Conservation (phyloP, 2,113 vertebrate genomes). For the Trogon surrucura region DNA sequence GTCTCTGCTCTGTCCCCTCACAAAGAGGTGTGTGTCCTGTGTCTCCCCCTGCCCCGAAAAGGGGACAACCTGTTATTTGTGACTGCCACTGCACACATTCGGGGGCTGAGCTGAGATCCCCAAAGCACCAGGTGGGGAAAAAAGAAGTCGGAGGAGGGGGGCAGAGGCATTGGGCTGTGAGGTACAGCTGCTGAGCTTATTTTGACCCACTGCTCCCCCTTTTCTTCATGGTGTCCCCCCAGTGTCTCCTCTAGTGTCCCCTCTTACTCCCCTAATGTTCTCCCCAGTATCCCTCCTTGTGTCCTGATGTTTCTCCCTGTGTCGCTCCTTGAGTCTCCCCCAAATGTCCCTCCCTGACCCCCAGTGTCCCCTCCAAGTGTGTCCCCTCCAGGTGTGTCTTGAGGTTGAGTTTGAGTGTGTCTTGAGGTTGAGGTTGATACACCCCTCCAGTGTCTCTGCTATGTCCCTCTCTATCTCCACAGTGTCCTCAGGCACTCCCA, state of each 20-base stretch:
- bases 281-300: background rate
- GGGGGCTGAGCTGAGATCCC: background rate
- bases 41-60: background rate
- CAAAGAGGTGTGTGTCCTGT: no score
- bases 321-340: background rate
- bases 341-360: background rate
- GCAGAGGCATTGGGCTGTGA: background rate
- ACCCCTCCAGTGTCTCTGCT: background rate
- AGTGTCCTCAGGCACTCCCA: background rate
- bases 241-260: background rate
- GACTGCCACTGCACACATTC: fast-evolving
- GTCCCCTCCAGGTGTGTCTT: background rate
- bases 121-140: background rate
- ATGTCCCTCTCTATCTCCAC: background rate
- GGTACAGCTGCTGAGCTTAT: background rate
- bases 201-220: background rate
- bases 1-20: background rate
- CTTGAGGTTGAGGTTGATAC: no score
- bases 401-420: background rate
- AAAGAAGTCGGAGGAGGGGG: background rate
- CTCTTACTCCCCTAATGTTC: background rate
- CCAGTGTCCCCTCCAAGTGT: background rate
- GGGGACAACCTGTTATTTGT: background rate
- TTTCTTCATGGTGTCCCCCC: background rate
- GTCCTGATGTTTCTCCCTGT: background rate